Evolutionary conservation across 2,113 vertebrate genomes (phyloP), one percentile per base, ranked within the genome.

Genomic region (Anolis carolinensis): DNA sequence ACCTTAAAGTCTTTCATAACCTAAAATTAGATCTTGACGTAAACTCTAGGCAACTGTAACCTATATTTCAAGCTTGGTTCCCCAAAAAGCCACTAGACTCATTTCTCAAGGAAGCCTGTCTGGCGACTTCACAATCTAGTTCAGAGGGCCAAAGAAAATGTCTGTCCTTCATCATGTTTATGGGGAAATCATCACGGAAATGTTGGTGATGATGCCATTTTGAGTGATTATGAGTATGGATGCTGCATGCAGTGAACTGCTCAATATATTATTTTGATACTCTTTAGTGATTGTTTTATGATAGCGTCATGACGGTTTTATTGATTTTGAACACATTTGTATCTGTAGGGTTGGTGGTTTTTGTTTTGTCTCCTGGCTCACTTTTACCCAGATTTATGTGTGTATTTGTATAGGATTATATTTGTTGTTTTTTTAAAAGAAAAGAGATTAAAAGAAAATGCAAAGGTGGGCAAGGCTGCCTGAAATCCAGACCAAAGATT

Each of bases 191-290:
- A 44, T 10, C 65, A 44, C 65, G 30, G 5, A 67, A 39, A 13
- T 44, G 36, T 44, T 7, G 27, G 32, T 9, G 62, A 27, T 39
- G 62, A 36, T 81, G 79, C 23, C 30, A 30, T 39, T 36, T 67
- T 44, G 63, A 81, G 65, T 65, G 62, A 81, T 81, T 18, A 44
- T 44, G 27, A 30, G 30, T 32, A 27, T 27, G 8, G 8, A 67
- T 27, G 63, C 4, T 8, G 63, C 21, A 7, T 27, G 21, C 7
- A n/a, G 23, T 67, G 36, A 55, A 67, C 39, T 81, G 21, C 16
- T 21, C 44, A 81, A 81, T 82, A 25, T 71, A 34, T 82, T 48
- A 71, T 71, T 50, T 82, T 52, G 67, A 70, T 82, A 65, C 48
- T 71, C 39, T 67, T 65, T 71, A 55, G 48, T 71, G 39, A 23